Conservation (phyloP, 2,888 invertebrate species). For the Aspidiotus rigidus region DNA sequence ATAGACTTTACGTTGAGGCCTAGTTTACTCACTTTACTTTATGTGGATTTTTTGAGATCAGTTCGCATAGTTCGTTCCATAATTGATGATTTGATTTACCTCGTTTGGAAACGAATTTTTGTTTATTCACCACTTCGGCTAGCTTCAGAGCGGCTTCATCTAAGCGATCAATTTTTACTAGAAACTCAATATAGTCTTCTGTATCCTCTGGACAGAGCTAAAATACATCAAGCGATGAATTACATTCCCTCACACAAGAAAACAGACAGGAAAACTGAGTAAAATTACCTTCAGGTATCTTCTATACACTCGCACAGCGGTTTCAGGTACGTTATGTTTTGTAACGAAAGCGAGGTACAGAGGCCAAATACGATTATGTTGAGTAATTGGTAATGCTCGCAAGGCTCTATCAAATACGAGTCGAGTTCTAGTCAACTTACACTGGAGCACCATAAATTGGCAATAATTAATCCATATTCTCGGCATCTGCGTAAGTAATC, state of each 20-base stretch:
- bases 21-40: slow-evolving; percentile 54
- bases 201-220: slow-evolving; percentile 85
- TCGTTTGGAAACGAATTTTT: slow-evolving; percentile 88
- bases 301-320: slow-evolving; percentile 87
- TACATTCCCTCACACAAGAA: background rate
- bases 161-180: slow-evolving; percentile 69
- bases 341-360: slow-evolving; percentile 85
- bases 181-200: slow-evolving; percentile 93
- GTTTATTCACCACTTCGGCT: slow-evolving; percentile 89
- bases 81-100: slow-evolving; percentile 98
- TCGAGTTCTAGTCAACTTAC: slow-evolving; percentile 80
- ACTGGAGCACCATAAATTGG: slow-evolving; percentile 80
- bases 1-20: background rate
- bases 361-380: slow-evolving; percentile 97
- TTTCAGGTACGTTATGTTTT: slow-evolving; percentile 82
- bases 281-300: slow-evolving; percentile 69
- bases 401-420: slow-evolving; percentile 91
- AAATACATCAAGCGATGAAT: slow-evolving; percentile 32
- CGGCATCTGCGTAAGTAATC: slow-evolving; percentile 58
- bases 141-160: slow-evolving; percentile 94
- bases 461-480: slow-evolving; percentile 99
- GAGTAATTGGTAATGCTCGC: slow-evolving; percentile 93
- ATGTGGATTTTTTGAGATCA: slow-evolving; percentile 94
- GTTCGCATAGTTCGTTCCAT: slow-evolving; percentile 97
- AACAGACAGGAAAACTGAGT: too few species aligned